Evolutionary conservation across 2,113 vertebrate genomes (phyloP).

Genomic region (Dendrocopos noguchii): DNA sequence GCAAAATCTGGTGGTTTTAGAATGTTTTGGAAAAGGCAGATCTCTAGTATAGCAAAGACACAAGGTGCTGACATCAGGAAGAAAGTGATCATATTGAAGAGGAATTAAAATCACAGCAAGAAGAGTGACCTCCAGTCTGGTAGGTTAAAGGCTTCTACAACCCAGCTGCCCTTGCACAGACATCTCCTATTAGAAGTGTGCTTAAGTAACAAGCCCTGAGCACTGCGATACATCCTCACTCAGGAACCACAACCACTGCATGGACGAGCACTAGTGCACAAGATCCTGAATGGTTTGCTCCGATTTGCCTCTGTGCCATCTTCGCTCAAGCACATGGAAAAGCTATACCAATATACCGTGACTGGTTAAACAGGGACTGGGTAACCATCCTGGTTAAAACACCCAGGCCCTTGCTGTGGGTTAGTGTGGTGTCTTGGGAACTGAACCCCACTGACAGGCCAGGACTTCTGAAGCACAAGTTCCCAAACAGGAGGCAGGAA

Average conservation of each 20-base stretch:
- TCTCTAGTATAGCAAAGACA: neutral
- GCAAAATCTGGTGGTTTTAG: neutral
- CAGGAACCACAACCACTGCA: rapidly evolving
- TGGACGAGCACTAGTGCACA: too few species aligned
- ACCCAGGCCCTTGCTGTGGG: rapidly evolving
- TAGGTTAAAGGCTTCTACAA: neutral
- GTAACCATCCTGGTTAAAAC: too few species aligned
- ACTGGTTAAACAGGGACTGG: neutral
- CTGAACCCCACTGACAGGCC: rapidly evolving
- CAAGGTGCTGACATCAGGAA: neutral
- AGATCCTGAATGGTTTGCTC: neutral
- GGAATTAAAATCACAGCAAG: neutral
- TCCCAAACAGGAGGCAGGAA: neutral
- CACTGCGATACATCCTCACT: neutral
- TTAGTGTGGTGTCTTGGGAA: neutral
- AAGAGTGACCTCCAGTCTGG: neutral
- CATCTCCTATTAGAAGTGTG: neutral
- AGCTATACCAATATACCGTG: rapidly evolving
- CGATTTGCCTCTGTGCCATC: rapidly evolving
- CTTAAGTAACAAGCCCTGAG: neutral
- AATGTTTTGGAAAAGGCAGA: rapidly evolving
- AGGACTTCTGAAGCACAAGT: neutral
- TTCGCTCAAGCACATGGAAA: neutral
- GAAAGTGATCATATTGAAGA: neutral
- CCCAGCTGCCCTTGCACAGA: neutral